Percentiles rank a stretch among this genome's conserved stretches.
Conservation (phyloP, 2,888 invertebrate genomes). For the Chorisops tibialis region DNA sequence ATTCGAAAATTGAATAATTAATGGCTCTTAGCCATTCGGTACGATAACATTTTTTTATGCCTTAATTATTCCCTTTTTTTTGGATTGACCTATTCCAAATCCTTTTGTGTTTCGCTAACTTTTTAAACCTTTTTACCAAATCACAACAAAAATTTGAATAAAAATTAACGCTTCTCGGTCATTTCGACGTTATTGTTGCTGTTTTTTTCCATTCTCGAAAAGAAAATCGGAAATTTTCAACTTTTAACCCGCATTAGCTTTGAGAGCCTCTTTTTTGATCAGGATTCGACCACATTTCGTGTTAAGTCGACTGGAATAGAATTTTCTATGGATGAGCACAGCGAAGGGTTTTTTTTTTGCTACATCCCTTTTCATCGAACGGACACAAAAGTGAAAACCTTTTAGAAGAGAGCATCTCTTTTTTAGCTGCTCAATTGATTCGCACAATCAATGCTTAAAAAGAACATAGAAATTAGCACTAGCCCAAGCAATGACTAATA, state of each 20-base stretch:
- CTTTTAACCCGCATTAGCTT: conserved; percentile 21
- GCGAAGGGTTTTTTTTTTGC: conserved; percentile 12
- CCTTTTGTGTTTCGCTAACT: background rate
- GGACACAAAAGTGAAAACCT: conserved; percentile 1
- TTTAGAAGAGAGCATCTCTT: conserved; percentile 9
- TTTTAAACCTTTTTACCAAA: background rate
- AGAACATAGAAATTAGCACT: conserved; percentile 25
- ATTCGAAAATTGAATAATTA: too few relatives aligned
- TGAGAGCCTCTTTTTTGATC: conserved; percentile 1
- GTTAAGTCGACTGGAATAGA: conserved; percentile 23
- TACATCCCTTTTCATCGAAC: conserved; percentile 1
- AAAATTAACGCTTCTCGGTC: conserved; percentile 9
- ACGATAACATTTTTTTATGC: too few relatives aligned
- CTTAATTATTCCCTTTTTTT: too few relatives aligned
- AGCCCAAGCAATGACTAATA: background rate
- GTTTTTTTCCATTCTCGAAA: conserved; percentile 18
- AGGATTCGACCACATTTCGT: conserved; percentile 24
- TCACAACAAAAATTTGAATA: conserved; percentile 10
- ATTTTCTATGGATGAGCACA: conserved; percentile 17
- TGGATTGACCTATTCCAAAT: too few relatives aligned
- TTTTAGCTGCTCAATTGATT: conserved; percentile 28
- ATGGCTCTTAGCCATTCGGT: too few relatives aligned
- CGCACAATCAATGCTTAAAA: conserved; percentile 22
- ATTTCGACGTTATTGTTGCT: background rate
- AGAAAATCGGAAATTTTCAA: too few relatives aligned